Base-by-base conservation (phyloP, 2,888 invertebrate genomes). In the Eudemis profundana region DNA sequence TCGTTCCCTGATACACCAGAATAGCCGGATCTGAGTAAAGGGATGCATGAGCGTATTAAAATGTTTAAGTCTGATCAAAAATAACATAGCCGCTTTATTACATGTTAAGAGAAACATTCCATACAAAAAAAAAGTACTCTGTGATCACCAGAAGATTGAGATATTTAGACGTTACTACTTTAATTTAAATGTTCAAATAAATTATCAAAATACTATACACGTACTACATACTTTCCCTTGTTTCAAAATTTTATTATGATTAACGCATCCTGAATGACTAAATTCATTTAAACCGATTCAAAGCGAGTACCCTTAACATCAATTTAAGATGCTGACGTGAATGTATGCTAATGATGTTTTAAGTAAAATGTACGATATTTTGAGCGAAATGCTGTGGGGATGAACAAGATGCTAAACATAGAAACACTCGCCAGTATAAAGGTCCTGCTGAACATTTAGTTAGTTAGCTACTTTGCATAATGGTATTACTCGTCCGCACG, bases 401-500 rank as follows among this genome's bases (percentile, higher is more conserved):
- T 63, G 63, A 63, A 47, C 46, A 62, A 49, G 33, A 29, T 49
- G 44, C 59, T 65, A 65, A 60, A 60, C 38, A 64, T 64, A 64
- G 63, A 49, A 49, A 17, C 33, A 27, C 53, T 23, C 59, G 50
- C 40, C 27, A 27, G 27, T 36, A n/a, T n/a, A 36, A 64, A 64
- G 50, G 65, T 60, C 60, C 40, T 19, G 40, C 46, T 21, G 57
- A 51, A 59, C 38, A 53, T 65, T 65, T 60, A 65, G 65, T 65
- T 59, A 53, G 65, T 21, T 17, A 44, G 44, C 59, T 65, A 65
- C 51, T 60, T 65, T 65, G 60, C 65, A 60, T 65, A 65, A 65
- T 65, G 60, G 53, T 60, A 65, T 59, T 65, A 65, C 51, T 65
- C 53, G 65, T 60, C 65, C 65, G 65, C 65, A 60, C 60, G 53